Conservation (phyloP, 2,888 invertebrate species). For the Chloromyia formosa region DNA sequence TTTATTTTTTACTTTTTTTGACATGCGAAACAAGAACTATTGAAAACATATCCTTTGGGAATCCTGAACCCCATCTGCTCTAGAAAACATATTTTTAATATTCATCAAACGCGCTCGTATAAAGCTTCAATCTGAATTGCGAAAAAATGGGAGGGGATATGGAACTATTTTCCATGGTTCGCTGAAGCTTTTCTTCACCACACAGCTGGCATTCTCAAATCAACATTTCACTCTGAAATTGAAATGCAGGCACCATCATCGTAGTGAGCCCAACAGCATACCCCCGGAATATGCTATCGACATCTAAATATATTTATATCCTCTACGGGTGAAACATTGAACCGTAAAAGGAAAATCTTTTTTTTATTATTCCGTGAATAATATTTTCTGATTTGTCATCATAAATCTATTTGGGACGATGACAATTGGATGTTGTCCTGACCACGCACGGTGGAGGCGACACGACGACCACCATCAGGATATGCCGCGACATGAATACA, state of each 20-base stretch:
- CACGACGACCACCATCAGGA: not conserved
- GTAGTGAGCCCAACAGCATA: not conserved
- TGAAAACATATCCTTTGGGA: no score
- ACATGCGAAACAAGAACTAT: no score
- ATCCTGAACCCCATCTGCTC: no score
- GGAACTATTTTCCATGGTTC: slow-evolving; percentile 7
- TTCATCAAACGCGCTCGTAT: not conserved
- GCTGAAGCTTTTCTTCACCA: slow-evolving; percentile 18
- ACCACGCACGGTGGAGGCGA: not conserved
- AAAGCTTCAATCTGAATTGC: not conserved
- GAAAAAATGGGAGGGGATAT: not conserved
- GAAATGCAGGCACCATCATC: slow-evolving; percentile 26
- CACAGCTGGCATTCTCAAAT: slow-evolving; percentile 12
- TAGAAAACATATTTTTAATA: not conserved
- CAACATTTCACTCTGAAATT: slow-evolving; percentile 20
- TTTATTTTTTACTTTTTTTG: no score
- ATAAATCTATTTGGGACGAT: slow-evolving; percentile 48
- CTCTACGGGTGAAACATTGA: not conserved
- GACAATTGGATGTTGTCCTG: slow-evolving; percentile 32
- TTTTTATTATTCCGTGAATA: slow-evolving; percentile 35
- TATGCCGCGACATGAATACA: not conserved
- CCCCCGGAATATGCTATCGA: not conserved
- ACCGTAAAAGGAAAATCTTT: slow-evolving; percentile 19
- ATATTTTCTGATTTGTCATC: slow-evolving; percentile 49
- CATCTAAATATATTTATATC: not conserved